Percentiles rank a stretch among this genome's conserved stretches.
Conservation (phyloP, 2,888 invertebrate genomes). For the Tetheella fluctuosa region DNA sequence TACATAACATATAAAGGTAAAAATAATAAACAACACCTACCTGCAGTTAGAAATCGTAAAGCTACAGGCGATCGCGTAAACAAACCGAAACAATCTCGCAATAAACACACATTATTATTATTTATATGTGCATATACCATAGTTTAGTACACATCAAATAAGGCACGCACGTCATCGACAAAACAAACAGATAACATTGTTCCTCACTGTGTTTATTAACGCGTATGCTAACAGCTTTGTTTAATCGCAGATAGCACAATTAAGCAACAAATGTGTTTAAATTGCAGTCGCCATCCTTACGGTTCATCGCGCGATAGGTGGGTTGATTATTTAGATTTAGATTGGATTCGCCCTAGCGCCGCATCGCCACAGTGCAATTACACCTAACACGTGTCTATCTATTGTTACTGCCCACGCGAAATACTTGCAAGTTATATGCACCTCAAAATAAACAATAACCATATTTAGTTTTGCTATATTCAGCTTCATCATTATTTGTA, state of each 20-base stretch:
- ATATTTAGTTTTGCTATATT: no score
- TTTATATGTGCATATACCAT: neutral
- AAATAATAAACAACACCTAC: no score
- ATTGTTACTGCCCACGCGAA: neutral
- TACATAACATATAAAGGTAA: no score
- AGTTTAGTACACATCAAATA: neutral
- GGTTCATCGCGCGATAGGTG: constrained; percentile 3
- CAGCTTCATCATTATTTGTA: no score
- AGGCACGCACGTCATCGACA: neutral
- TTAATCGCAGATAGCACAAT: constrained; percentile 11
- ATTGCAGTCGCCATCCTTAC: constrained; percentile 7
- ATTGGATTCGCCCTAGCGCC: neutral
- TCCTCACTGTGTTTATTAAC: constrained; percentile 17
- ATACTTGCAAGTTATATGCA: neutral
- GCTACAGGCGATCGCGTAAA: neutral
- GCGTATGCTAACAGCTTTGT: constrained; percentile 15
- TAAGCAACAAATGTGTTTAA: constrained; percentile 18
- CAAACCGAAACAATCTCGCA: neutral
- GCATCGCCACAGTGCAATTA: no score
- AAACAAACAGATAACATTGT: constrained; percentile 25
- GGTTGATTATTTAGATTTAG: constrained; percentile 10
- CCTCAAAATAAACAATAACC: neutral
- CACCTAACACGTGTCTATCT: neutral
- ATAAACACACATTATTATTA: neutral
- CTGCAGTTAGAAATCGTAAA: neutral